Evolutionary conservation across 2,113 vertebrate species (phyloP), one percentile per base, ranked within the genome.

Genomic region (Hippocampus comes): DNA sequence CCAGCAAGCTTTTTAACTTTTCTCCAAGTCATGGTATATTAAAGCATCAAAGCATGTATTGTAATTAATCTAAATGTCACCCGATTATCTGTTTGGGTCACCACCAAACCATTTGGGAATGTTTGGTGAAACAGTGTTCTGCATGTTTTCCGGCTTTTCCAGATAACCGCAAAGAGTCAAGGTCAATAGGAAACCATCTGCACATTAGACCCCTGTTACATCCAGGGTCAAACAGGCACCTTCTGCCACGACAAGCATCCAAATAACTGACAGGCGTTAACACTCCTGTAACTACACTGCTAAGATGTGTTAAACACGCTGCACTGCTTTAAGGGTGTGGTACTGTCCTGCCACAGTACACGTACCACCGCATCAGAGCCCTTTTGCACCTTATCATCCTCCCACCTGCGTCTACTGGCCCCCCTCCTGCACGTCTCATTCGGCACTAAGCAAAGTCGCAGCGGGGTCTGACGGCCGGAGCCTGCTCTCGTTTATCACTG

Each of bases 191-290:
- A 86, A 73, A 77, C 51, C 63, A 57, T 83, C 77, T 83, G 74
- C 73, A 73, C 73, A 76, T 79, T 67, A 82, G 77, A 73, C 34
- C 55, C 61, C 71, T 71, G 74, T 79, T 67, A 81, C 75, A 76
- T 27, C 59, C 59, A 27, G 79, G 88, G 84, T 90, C 84, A 90
- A 82, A 82, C 68, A 81, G 76, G 82, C 85, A 86, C 83, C 86
- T 87, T 81, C 75, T 74, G 68, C 79, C 78, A 75, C 77, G 82
- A 78, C 53, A 61, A 84, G 75, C 55, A 73, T 78, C 73, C 59
- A 0, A 55, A 57, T 89, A 88, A 89, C 86, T 87, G 87, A 90
- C 89, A 89, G 84, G 86, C 83, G 69, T 91, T 91, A 91, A 89
- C 88, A 88, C 83, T 81, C 80, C 65, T 57, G 79, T 89, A 90